Percentiles rank a stretch among this genome's conserved stretches.
Conservation (phyloP, 2,113 vertebrate species). For the Limanda limanda region DNA sequence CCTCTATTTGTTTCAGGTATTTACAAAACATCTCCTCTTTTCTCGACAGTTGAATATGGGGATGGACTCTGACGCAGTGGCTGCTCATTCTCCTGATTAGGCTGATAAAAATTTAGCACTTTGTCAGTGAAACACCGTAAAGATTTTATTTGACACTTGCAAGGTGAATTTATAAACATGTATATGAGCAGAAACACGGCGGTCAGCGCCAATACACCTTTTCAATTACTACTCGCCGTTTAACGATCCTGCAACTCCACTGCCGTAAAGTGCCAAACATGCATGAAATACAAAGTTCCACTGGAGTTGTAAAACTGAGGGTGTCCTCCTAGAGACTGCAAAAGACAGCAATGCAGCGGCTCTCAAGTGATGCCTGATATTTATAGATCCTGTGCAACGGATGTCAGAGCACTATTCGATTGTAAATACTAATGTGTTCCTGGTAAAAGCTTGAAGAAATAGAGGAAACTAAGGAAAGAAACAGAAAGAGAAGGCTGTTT, state of each 20-base stretch:
- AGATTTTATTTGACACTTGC: slow-evolving; percentile 66
- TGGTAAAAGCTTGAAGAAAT: not conserved
- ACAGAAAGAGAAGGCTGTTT: too few species aligned
- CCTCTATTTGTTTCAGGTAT: not conserved
- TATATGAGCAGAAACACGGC: slow-evolving; percentile 12
- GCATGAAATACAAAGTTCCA: slow-evolving; percentile 38
- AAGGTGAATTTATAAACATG: slow-evolving; percentile 58
- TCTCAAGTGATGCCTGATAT: not conserved
- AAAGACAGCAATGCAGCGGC: not conserved
- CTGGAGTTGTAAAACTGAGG: slow-evolving; percentile 23
- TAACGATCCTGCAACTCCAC: slow-evolving; percentile 30
- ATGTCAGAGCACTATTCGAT: too few species aligned
- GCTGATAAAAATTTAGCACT: slow-evolving; percentile 47
- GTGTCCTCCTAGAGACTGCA: not conserved
- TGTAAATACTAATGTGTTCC: too few species aligned
- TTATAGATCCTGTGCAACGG: not conserved
- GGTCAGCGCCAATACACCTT: slow-evolving; percentile 40
- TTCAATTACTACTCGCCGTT: slow-evolving; percentile 57
- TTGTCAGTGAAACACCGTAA: slow-evolving; percentile 29
- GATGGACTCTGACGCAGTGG: slow-evolving; percentile 3
- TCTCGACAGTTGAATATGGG: slow-evolving; percentile 12
- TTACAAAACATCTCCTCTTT: not conserved
- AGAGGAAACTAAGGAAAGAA: not conserved
- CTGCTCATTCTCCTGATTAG: slow-evolving; percentile 59
- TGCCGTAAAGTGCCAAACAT: slow-evolving; percentile 28